A percentile compares a stretch with the other conserved stretches of the same genome.
phyloP scores from a whole-genome alignment of 2,797 vertebrate genomes.

The Sandelia bainsii region DNA sequence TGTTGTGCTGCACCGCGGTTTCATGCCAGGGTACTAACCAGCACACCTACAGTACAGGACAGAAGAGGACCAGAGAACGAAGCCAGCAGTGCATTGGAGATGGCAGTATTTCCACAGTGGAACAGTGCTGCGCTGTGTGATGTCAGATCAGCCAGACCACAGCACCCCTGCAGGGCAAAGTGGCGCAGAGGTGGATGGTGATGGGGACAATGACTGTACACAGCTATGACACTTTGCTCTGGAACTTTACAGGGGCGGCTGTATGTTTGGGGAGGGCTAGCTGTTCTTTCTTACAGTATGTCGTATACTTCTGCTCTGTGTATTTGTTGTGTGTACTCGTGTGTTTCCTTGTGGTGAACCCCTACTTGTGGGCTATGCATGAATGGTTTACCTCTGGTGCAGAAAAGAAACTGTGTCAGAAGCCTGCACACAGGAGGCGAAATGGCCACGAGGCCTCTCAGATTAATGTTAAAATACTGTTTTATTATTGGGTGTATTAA shows the following conservation, averaged over 20 bases:
- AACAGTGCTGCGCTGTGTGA: conserved; percentile 74
- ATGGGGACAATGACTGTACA: conserved; percentile 73
- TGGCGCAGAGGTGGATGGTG: conserved; percentile 63
- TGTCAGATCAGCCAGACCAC: conserved; percentile 65
- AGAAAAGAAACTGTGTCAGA: not conserved
- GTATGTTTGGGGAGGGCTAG: conserved; percentile 10
- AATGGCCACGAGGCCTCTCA: not conserved
- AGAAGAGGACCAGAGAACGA: not conserved
- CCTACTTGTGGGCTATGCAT: not conserved
- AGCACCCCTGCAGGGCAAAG: conserved; percentile 29
- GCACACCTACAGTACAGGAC: not conserved
- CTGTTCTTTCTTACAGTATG: not conserved
- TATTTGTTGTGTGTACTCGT: not conserved
- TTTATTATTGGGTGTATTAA: not conserved
- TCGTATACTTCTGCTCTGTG: not conserved
- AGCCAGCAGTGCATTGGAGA: not conserved
- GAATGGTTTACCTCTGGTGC: not conserved
- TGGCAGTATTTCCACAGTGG: conserved; percentile 60
- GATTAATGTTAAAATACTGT: not conserved
- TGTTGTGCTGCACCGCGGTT: not conserved
- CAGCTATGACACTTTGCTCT: conserved; percentile 59
- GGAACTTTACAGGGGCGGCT: conserved; percentile 69
- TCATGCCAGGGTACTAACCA: not conserved
- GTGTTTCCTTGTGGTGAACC: conserved; percentile 16
- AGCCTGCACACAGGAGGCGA: not conserved